These are phyloP conservation scores for Micropterix aruncella DNA, from an alignment of 2,888 invertebrate species.

Conservation along the genomic window DNA sequence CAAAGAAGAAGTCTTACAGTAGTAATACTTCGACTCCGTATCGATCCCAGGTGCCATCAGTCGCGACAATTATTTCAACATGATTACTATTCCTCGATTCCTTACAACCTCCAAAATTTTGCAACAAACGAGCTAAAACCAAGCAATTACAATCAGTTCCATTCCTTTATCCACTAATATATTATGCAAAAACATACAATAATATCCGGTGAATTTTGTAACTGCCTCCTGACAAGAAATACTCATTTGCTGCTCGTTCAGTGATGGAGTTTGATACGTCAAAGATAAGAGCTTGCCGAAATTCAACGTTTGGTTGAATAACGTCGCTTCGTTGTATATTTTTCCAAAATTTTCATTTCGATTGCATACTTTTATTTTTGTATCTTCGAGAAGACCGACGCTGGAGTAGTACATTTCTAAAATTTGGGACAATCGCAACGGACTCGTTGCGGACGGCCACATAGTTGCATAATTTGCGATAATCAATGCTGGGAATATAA, in stretches of 20 bases:
- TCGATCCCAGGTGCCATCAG: conserved; percentile 41
- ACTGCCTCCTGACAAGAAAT: conserved; percentile 31
- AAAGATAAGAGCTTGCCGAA: conserved; percentile 30
- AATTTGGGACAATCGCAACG: conserved; percentile 44
- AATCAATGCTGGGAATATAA: conserved; percentile 33
- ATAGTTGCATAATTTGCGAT: conserved; percentile 32
- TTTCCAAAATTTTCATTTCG: conserved; percentile 30
- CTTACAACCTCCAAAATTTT: conserved; percentile 5
- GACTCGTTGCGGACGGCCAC: conserved; percentile 36
- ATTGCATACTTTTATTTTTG: conserved; percentile 41
- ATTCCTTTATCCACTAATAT: conserved; percentile 13
- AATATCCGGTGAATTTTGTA: conserved; percentile 32
- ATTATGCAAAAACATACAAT: conserved; percentile 24
- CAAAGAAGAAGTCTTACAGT: no score
- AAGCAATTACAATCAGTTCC: no score
- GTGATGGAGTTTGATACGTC: conserved; percentile 27
- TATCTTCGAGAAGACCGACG: conserved; percentile 41
- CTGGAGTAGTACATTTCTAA: conserved; percentile 56
- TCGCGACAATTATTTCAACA: conserved; percentile 40
- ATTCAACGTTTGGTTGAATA: conserved; percentile 27
- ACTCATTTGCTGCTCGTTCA: conserved; percentile 30
- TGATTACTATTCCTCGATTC: conserved; percentile 11
- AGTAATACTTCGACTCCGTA: conserved; percentile 41
- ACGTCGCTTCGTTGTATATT: conserved; percentile 23
- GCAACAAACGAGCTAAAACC: conserved; percentile 11